A percentile compares a stretch with the other conserved stretches of the same genome.
These are phyloP conservation scores for Torymus auratus DNA, from an alignment of 2,888 invertebrate genomes.

Conservation along the genomic window DNA sequence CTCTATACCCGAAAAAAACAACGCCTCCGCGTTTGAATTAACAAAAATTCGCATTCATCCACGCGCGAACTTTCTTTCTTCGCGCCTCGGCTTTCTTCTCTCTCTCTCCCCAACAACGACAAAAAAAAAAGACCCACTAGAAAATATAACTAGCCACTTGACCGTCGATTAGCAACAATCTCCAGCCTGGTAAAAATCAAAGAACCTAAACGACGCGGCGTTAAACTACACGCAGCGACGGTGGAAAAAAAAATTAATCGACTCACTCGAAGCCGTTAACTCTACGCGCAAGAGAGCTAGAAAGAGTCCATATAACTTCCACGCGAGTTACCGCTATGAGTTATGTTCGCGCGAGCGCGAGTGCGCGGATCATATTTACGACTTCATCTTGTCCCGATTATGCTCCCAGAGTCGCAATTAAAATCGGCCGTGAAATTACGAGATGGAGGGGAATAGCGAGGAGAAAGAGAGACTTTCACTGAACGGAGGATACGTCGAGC, in stretches of 20 bases:
- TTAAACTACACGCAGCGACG: too few relatives aligned
- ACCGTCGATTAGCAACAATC: too few relatives aligned
- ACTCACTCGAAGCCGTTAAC: slow-evolving; percentile 4
- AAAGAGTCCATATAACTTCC: slow-evolving; percentile 12
- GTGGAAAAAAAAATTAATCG: slow-evolving; percentile 23
- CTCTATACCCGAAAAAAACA: too few relatives aligned
- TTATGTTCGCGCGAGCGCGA: slow-evolving; percentile 19
- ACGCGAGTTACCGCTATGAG: slow-evolving; percentile 39
- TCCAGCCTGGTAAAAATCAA: too few relatives aligned
- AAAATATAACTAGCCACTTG: too few relatives aligned
- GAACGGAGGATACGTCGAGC: slow-evolving; percentile 1
- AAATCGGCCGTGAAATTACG: slow-evolving; percentile 47
- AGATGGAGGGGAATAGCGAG: neutral
- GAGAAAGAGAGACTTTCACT: slow-evolving; percentile 32
- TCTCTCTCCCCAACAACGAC: too few relatives aligned
- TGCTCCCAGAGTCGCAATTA: slow-evolving; percentile 35
- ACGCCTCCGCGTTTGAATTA: too few relatives aligned
- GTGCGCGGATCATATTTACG: slow-evolving; percentile 41
- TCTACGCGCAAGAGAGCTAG: neutral
- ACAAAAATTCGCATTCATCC: too few relatives aligned
- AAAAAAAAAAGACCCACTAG: too few relatives aligned
- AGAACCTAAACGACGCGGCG: too few relatives aligned
- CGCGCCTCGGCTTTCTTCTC: too few relatives aligned
- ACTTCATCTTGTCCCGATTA: slow-evolving; percentile 40
- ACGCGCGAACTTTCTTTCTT: too few relatives aligned